Evolutionary conservation across 2,113 vertebrate genomes (phyloP), one percentile per base, ranked within the genome.

Genomic region (Nothocercus nigrocapillus): DNA sequence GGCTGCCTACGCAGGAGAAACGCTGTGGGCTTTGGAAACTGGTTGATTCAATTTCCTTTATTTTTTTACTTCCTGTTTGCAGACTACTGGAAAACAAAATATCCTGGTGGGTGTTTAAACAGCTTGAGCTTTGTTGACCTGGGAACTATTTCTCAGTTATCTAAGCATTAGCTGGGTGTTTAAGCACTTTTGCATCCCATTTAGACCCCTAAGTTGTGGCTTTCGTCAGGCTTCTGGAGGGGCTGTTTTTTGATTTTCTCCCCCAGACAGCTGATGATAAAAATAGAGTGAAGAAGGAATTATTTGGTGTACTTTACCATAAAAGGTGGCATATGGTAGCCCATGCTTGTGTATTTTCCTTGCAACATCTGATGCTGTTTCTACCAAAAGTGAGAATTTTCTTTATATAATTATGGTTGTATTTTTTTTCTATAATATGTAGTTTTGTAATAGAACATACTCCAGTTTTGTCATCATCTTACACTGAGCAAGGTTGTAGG

Each of bases 101-200:
- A 98, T 97, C 95, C 97, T 98, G 97, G 97, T 86, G 96, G 95
- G 96, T 98, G 91, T 98, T 98, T 98, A 96, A 98, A 98, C 95
- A 98, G 97, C 98, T 98, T 98, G 98, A 95, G 84, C 45, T 94
- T 83, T 92, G n/a, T 86, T 97, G 94, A 95, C 34, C 76, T 78
- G 77, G 38, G 77, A 95, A 85, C 3, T 44, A 63, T 61, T 90
- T 95, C 94, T 75, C 59, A 76, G 63, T 78, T 38, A 84, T 84
- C 17, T 66, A 93, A 96, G 61, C 32, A 54, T 97, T 94, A 75
- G 16, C 76, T 78, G 90, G 32, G 24, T 27, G 20, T 89, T 96
- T 84, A 95, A 97, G 80, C 21, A 88, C 58, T 93, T 84, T 53
- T 89, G 19, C 72, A 81, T 72, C 9, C 15, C 22, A 47, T 76